Base-by-base conservation (phyloP, 2,888 invertebrate genomes). In the Nomada hirtipes region DNA sequence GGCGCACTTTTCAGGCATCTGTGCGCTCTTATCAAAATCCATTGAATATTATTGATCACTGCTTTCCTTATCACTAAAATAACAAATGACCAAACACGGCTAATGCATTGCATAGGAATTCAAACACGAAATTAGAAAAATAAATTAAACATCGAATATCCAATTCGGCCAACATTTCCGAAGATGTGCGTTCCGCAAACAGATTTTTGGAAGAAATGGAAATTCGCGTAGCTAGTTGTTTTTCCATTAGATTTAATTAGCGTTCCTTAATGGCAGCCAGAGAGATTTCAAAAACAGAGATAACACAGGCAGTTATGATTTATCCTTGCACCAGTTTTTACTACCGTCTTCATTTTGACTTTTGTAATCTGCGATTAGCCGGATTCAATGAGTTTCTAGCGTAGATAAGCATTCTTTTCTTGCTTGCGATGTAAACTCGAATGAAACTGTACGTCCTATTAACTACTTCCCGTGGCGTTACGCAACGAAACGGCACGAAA, bases 321-420 rank as follows among this genome's bases (percentile, higher is more conserved):
- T 4, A 23, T 42, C 61, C 61, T 61, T 61, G 61, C 23, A 53
- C 42, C 23, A 63, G 18, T 20, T 63, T 63, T 52, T 18, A 63
- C 23, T 15, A 23, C 42, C n/a, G 50, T 36, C 50, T 47, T 42
- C 50, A 42, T 52, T 63, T 76, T 42, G 36, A 42, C 76, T n/a
- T 63, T n/a, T n/a, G 29, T 44, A 36, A 77, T 72, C 65, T 23
- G n/a, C 50, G 61, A 78, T 68, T 78, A 65, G 13, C 20, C 4
- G 3, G 18, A 63, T 68, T 59, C 61, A 63, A 50, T 75, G 57
- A 47, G 57, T 74, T 26, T n/a, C 52, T 1, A 18, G 26, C 7
- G 11, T 4, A 72, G 76, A 79, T 79, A 75, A 78, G 75, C 42
- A 55, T 23, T 20, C 50, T 59, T 50, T 50, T 29, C 36, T 20